phyloP scores from a whole-genome alignment of 2,888 invertebrate species.

The Lymantria dispar region DNA sequence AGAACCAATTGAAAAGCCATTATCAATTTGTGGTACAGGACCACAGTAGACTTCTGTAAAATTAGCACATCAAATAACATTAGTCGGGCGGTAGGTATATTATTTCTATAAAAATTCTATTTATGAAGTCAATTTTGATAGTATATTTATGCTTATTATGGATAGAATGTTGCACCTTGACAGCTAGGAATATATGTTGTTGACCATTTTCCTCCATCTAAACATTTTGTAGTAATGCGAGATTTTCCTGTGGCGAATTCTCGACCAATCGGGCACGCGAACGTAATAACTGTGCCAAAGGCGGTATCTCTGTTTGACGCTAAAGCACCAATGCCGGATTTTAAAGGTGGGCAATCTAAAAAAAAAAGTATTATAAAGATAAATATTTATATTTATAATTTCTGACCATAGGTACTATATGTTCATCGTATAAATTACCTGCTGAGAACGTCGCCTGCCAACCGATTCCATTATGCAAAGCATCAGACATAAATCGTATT shows the following conservation, averaged over 20 bases:
- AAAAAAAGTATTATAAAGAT: conserved; percentile 13
- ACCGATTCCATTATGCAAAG: conserved; percentile 90
- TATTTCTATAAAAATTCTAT: neutral
- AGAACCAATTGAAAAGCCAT: conserved; percentile 97
- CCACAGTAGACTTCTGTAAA: conserved; percentile 94
- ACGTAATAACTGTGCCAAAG: conserved; percentile 93
- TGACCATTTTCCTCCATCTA: conserved; percentile 96
- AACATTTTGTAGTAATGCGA: conserved; percentile 92
- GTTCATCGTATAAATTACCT: conserved; percentile 69
- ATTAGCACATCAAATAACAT: conserved; percentile 20
- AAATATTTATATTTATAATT: conserved; percentile 2
- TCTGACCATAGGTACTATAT: neutral
- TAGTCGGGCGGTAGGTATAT: conserved; percentile 2
- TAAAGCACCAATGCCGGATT: conserved; percentile 93
- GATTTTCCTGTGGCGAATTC: conserved; percentile 95
- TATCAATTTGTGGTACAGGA: conserved; percentile 98
- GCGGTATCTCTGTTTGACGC: conserved; percentile 96
- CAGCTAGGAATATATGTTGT: conserved; percentile 95
- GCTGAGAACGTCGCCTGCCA: conserved; percentile 96
- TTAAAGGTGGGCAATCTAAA: conserved; percentile 92
- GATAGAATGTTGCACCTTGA: conserved; percentile 84
- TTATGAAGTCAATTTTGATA: neutral
- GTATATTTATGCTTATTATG: conserved; percentile 2
- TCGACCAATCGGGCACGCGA: conserved; percentile 96
- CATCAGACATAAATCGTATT: conserved; percentile 93